These are phyloP conservation scores for Falcaria lacertinaria DNA, from an alignment of 2,888 invertebrate species.

Conservation along the genomic window DNA sequence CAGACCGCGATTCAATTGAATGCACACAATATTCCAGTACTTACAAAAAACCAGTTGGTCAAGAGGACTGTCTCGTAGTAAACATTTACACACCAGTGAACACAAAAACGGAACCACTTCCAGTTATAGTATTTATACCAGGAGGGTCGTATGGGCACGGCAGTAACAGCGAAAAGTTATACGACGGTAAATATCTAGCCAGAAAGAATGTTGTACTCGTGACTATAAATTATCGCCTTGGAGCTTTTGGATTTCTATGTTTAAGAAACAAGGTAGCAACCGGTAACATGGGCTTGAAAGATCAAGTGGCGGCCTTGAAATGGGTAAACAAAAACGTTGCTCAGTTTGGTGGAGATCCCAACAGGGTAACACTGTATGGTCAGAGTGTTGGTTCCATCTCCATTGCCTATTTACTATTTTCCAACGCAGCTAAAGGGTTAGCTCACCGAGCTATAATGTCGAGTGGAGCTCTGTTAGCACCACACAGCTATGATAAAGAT, in stretches of 20 bases:
- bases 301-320: constrained; percentile 44
- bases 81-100: constrained; percentile 46
- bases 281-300: constrained; percentile 47
- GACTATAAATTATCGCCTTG: constrained; percentile 44
- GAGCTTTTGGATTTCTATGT: constrained; percentile 46
- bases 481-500: constrained; percentile 23
- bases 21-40: constrained; percentile 25
- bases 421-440: constrained; percentile 33
- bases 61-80: constrained; percentile 42
- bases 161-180: constrained; percentile 29
- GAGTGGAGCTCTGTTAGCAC: constrained; percentile 34
- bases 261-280: constrained; percentile 37
- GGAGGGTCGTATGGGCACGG: constrained; percentile 41
- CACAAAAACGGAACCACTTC: constrained; percentile 36
- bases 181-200: constrained; percentile 39
- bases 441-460: constrained; percentile 39
- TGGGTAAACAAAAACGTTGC: constrained; percentile 46
- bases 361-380: constrained; percentile 43
- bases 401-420: constrained; percentile 32
- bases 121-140: constrained; percentile 44
- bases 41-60: constrained; percentile 17
- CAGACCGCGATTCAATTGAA: constrained; percentile 16
- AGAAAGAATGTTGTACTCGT: constrained; percentile 39
- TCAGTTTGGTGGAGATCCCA: constrained; percentile 44
- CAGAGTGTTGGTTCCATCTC: constrained; percentile 42